These are phyloP conservation scores for Ceyx cyanopectus DNA, from an alignment of 2,113 vertebrate species.

Conservation along the genomic window DNA sequence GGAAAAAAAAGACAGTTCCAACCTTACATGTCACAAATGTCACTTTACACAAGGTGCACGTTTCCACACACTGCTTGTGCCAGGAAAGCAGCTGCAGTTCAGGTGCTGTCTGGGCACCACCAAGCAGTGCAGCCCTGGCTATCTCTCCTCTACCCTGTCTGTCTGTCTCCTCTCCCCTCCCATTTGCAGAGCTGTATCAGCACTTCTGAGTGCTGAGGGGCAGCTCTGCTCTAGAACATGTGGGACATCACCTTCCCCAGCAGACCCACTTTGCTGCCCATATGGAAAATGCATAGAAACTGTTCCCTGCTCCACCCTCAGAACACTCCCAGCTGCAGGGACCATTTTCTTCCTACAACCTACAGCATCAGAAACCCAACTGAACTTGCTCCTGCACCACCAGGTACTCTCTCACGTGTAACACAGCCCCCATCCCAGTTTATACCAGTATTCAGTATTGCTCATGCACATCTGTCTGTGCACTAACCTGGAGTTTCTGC, in stretches of 20 bases:
- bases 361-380: background rate
- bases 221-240: constrained; percentile 8
- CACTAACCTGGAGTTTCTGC: background rate
- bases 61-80: background rate
- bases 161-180: constrained; percentile 5
- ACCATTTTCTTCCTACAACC: background rate
- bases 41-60: background rate
- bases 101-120: constrained; percentile 25
- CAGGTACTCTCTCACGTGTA: background rate
- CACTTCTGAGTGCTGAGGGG: background rate
- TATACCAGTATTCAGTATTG: background rate
- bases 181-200: constrained; percentile 6
- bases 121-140: background rate
- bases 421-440: background rate
- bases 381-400: background rate
- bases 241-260: background rate
- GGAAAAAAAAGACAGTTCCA: background rate
- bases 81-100: constrained; percentile 32
- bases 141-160: constrained; percentile 6
- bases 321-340: background rate
- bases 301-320: background rate
- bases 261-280: background rate
- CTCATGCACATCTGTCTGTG: background rate
- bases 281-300: background rate
- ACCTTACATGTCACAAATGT: background rate